These are phyloP conservation scores for Melolontha melolontha DNA, from an alignment of 2,888 invertebrate genomes.

Conservation along the genomic window DNA sequence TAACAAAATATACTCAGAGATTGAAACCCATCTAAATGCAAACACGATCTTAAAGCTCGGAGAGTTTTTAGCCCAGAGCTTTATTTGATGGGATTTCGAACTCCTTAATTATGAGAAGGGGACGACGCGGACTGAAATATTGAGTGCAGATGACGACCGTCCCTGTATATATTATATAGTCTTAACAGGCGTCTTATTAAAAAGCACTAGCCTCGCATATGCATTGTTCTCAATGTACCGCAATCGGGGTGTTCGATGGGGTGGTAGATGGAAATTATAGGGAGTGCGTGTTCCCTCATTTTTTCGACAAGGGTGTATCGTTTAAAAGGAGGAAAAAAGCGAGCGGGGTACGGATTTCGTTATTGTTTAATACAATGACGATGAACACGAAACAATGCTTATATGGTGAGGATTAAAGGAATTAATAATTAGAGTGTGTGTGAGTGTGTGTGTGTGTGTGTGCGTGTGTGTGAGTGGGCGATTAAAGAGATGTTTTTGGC, in stretches of 20 bases:
- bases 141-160: background rate
- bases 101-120: too few relatives aligned
- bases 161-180: slow-evolving; percentile 9
- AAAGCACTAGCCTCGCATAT: slow-evolving; percentile 13
- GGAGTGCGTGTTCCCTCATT: slow-evolving; percentile 12
- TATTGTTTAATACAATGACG: slow-evolving; percentile 32
- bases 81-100: too few relatives aligned
- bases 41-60: too few relatives aligned
- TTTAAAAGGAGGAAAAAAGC: slow-evolving; percentile 18
- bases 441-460: too few relatives aligned
- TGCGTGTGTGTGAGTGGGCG: too few relatives aligned
- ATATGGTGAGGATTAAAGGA: slow-evolving; percentile 10
- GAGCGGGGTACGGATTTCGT: slow-evolving; percentile 27
- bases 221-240: slow-evolving; percentile 35
- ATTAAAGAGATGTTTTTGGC: background rate
- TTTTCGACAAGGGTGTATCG: slow-evolving; percentile 35
- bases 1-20: too few relatives aligned
- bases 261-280: slow-evolving; percentile 29
- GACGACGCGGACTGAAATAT: too few relatives aligned
- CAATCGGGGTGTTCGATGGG: slow-evolving; percentile 27
- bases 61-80: too few relatives aligned
- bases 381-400: slow-evolving; percentile 30
- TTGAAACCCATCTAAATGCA: too few relatives aligned
- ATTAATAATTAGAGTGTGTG: slow-evolving; percentile 22
- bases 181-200: slow-evolving; percentile 33